Percentiles rank a stretch among this genome's conserved stretches.
Evolutionary conservation across 2,888 invertebrate genomes (phyloP).

Genomic region (Drosophila fulvimacula): DNA sequence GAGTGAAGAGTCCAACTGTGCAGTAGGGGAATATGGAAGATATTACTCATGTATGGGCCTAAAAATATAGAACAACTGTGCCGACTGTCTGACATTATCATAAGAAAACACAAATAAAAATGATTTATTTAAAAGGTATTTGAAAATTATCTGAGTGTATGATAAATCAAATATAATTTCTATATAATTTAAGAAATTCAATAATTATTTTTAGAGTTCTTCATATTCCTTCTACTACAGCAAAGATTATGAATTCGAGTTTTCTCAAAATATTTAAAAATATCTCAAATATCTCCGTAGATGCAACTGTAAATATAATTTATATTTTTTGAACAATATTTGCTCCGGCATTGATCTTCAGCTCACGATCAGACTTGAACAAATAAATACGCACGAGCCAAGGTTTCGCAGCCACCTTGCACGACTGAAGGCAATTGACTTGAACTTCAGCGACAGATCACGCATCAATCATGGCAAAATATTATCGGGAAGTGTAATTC

Average conservation of each 20-base stretch:
- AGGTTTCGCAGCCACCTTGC: conserved; percentile 29
- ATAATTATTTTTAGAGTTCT: too few species aligned
- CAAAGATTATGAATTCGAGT: not conserved
- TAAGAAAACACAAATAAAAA: not conserved
- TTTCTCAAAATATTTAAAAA: not conserved
- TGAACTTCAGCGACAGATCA: conserved; percentile 45
- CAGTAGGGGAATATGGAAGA: not conserved
- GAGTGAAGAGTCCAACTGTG: not conserved
- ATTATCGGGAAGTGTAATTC: conserved; percentile 36
- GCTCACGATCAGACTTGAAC: not conserved
- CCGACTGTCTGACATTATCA: not conserved
- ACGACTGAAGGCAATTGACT: conserved; percentile 38
- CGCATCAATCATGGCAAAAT: conserved; percentile 48
- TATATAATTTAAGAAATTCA: not conserved
- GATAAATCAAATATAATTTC: not conserved
- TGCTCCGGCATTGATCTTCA: conserved; percentile 15
- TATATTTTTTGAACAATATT: not conserved
- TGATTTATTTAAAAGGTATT: not conserved
- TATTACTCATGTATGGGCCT: not conserved
- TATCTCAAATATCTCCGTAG: not conserved
- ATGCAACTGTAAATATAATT: not conserved
- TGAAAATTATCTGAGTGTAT: not conserved
- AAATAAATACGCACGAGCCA: conserved; percentile 11
- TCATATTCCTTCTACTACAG: too few species aligned
- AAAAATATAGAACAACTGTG: not conserved